Percentiles rank a stretch among this genome's conserved stretches.
These are phyloP conservation scores for Leguminivora glycinivorella DNA, from an alignment of 1,140 invertebrate genomes.

Conservation along the genomic window DNA sequence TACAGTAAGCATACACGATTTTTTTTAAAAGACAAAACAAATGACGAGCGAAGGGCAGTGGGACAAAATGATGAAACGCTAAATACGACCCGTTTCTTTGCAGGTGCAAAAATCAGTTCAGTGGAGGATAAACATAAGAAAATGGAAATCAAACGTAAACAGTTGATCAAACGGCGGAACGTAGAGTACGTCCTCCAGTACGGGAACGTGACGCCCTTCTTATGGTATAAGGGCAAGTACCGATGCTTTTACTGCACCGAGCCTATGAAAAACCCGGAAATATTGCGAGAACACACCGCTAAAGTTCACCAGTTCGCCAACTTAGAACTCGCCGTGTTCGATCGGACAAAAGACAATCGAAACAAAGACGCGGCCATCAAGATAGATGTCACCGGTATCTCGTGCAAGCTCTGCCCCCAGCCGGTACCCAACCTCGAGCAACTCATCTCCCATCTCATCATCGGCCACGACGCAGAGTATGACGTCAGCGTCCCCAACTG, in stretches of 20 bases:
- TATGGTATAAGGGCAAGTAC: slow-evolving; percentile 68
- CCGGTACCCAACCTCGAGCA: slow-evolving; percentile 53
- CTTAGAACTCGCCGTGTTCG: slow-evolving; percentile 58
- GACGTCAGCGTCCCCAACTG: slow-evolving; percentile 67
- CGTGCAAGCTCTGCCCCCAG: slow-evolving; percentile 59
- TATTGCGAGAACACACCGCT: slow-evolving; percentile 56
- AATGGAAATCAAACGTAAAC: slow-evolving; percentile 59
- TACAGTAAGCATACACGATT: background rate
- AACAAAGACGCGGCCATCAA: slow-evolving; percentile 69
- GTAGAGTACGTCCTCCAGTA: slow-evolving; percentile 69
- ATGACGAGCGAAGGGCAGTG: slow-evolving; percentile 17
- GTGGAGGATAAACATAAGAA: slow-evolving; percentile 68
- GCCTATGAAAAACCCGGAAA: slow-evolving; percentile 58
- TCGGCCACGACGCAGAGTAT: slow-evolving; percentile 70
- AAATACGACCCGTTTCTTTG: slow-evolving; percentile 59
- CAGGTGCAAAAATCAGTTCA: slow-evolving; percentile 64
- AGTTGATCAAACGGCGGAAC: slow-evolving; percentile 60
- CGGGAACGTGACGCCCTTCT: slow-evolving; percentile 66
- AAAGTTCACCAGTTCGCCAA: slow-evolving; percentile 57
- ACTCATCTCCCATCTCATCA: slow-evolving; percentile 66
- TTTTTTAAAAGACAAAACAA: background rate
- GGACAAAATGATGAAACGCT: slow-evolving; percentile 34
- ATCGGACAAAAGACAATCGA: slow-evolving; percentile 66
- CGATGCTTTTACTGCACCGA: slow-evolving; percentile 68
- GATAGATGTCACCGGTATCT: slow-evolving; percentile 63